These are phyloP conservation scores for Archips xylosteana DNA, from an alignment of 2,888 invertebrate genomes.

Conservation along the genomic window DNA sequence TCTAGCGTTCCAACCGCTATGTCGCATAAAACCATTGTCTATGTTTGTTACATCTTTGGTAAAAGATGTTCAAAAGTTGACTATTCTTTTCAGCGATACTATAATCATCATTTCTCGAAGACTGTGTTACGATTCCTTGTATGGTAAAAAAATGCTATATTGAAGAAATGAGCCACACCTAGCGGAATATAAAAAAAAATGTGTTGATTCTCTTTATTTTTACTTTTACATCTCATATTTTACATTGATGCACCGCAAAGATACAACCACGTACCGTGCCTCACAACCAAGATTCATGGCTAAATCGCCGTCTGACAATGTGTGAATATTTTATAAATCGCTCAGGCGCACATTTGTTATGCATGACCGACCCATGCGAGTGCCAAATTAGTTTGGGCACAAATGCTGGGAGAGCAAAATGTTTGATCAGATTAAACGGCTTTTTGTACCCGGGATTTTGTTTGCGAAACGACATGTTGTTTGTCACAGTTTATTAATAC, in stretches of 20 bases:
- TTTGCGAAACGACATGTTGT: constrained; percentile 42
- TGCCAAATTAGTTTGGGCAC: constrained; percentile 67
- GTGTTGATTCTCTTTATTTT: not conserved
- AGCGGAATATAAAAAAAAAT: not conserved
- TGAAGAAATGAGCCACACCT: no score
- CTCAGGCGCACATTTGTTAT: constrained; percentile 70
- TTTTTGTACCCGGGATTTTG: constrained; percentile 46
- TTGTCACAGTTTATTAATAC: constrained; percentile 40
- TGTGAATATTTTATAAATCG: constrained; percentile 78
- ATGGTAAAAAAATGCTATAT: no score
- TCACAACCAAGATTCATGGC: constrained; percentile 58
- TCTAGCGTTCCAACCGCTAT: no score
- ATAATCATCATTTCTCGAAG: no score
- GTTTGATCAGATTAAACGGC: constrained; percentile 57
- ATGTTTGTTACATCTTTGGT: no score
- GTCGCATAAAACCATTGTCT: no score
- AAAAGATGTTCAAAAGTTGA: no score
- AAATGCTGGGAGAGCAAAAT: constrained; percentile 48
- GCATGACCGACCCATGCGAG: constrained; percentile 61
- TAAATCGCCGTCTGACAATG: constrained; percentile 67
- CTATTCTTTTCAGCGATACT: no score
- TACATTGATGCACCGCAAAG: constrained; percentile 8
- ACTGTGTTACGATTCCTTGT: no score
- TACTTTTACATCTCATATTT: not conserved
- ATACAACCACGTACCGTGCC: not conserved